phyloP scores from a whole-genome alignment of 2,113 vertebrate species.

The Coryphaenoides rupestris region DNA sequence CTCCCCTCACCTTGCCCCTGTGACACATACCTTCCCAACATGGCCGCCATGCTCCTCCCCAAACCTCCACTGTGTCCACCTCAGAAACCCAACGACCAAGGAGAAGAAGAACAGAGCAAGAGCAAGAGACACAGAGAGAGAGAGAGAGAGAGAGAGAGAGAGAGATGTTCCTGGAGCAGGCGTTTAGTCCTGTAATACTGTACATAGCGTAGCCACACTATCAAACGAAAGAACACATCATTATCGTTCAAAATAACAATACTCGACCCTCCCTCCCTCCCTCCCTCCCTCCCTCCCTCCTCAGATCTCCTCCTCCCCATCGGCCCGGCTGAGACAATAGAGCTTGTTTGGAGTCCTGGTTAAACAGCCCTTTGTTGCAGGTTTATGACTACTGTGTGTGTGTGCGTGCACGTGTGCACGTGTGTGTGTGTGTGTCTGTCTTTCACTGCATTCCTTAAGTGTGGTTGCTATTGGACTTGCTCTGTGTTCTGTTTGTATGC shows the following conservation, averaged over 20 bases:
- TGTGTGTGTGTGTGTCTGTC: slow-evolving; percentile 34
- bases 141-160: slow-evolving; percentile 67
- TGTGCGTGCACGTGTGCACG: slow-evolving; percentile 21
- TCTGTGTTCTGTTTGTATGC: slow-evolving; percentile 68
- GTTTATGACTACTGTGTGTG: slow-evolving; percentile 75
- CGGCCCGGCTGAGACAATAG: no score
- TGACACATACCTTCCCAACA: background rate
- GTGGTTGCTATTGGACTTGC: slow-evolving; percentile 85
- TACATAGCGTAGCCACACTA: slow-evolving; percentile 92
- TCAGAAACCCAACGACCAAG: slow-evolving; percentile 72
- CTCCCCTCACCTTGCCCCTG: background rate
- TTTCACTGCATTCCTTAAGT: slow-evolving; percentile 91
- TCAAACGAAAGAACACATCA: slow-evolving; percentile 74
- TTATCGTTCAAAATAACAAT: slow-evolving; percentile 42
- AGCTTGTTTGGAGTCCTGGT: slow-evolving; percentile 76
- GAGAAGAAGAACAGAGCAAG: slow-evolving; percentile 77
- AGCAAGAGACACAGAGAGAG: slow-evolving; percentile 60
- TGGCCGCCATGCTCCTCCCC: slow-evolving; percentile 3
- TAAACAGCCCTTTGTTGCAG: slow-evolving; percentile 82
- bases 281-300: background rate
- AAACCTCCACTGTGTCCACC: slow-evolving; percentile 75
- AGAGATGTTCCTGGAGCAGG: slow-evolving; percentile 13
- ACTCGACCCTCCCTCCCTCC: slow-evolving; percentile 21
- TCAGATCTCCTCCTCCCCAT: slow-evolving; percentile 60
- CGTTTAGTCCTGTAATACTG: slow-evolving; percentile 72